Evolutionary conservation across 2,797 vertebrate genomes (phyloP), one percentile per base, ranked within the genome.

Genomic region (Staurois parvus): DNA sequence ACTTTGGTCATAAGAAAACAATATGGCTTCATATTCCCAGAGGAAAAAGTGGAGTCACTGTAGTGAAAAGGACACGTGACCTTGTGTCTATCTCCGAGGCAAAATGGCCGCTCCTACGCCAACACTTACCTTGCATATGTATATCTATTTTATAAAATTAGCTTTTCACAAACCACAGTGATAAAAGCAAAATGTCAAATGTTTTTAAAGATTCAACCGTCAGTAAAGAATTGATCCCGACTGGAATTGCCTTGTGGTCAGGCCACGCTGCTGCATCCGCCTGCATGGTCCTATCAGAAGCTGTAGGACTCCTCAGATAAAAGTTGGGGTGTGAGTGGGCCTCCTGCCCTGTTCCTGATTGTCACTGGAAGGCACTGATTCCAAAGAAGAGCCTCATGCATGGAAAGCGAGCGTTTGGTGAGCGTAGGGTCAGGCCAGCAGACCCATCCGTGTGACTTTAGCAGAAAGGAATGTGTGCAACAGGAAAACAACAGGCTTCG

Each of bases 401-500:
- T 34, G 19, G 48, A 19, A 11, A 10, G 29, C 2, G 19, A 30
- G 75, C 19, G 68, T 68, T 26, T 12, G 19, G 21, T 2, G 67
- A 30, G 34, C 72, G 67, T 28, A 24, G 79, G 45, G 66, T 96
- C 96, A 99, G 24, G 95, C 98, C 89, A 99, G 95, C 86, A 99
- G 93, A 87, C 98, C 98, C 96, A 99, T 95, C 28, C 98, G 96
- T 40, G 97, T 97, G 90, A 99, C 97, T 94, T 99, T 99, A 90
- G 98, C 97, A 0, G 98, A 99, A 83, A 99, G 95, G 94, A 99
- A 99, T 3, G 98, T 98, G 93, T 99, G 98, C 83, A 99, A 94
- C 83, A 99, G 90, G 75, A 99, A 99, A 75, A 99, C 97, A 70
- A 98, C 94, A 0, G 98, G 98, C 93, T 99, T 99, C 7, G 98